Base-by-base conservation (phyloP, 2,797 vertebrate species). In the Chrysocyon brachyurus region DNA sequence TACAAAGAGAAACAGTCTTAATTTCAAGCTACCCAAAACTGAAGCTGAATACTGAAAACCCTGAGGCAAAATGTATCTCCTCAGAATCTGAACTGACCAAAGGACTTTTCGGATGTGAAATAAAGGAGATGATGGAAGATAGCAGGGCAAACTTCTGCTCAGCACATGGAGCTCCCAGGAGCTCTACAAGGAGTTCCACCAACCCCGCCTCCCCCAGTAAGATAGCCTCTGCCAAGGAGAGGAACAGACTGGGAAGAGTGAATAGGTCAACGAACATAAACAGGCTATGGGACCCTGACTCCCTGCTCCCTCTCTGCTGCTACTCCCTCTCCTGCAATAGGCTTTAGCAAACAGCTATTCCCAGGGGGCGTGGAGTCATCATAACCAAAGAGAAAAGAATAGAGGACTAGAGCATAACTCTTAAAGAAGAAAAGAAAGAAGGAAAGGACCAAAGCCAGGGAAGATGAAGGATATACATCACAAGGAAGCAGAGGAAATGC, bases 11-110 rank as follows among this genome's bases (percentile, higher is more conserved):
- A 97, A 92, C 64, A 17, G 85, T n/a, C 57, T 31, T 81, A 54
- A 82, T 88, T 75, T 94, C 87, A 92, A 95, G 61, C 33, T 92
- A 79, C 31, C 82, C 61, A 92, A 94, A 92, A 40, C 11, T 17
- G n/a, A 96, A 33, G 22, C n/a, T 92, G 66, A 68, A 72, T 54
- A 46, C 63, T 79, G 21, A n/a, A 26, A 93, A 52, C 21, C 87
- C 28, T 64, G 85, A 87, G 56, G 26, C 36, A 96, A 64, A 12
- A 81, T 11, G 17, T 14, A 56, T 33, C 19, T 54, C 54, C 64
- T 46, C 85, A 91, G 40, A 90, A 90, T 26, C 9, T 63, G 73
- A 91, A 84, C 56, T 70, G 40, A 40, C 56, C 28, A 89, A 40
- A 59, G 24, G 56, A 61, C 57, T 52, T 73, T 33, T 40, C 46